A percentile compares a stretch with the other conserved stretches of the same genome.
phyloP scores from a whole-genome alignment of 1,140 invertebrate species.

The Elysia chlorotica region DNA sequence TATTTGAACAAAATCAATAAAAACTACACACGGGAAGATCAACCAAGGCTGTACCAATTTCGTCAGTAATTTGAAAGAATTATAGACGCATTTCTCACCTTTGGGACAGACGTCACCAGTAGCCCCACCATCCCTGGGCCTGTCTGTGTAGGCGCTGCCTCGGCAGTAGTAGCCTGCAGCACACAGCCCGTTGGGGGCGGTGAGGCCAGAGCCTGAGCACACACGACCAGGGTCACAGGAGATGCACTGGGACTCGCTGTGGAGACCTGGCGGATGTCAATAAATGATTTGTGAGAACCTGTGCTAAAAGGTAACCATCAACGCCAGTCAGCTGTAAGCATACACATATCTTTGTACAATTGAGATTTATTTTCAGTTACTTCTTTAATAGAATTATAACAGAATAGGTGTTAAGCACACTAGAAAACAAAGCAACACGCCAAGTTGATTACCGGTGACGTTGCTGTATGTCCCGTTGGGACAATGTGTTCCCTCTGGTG shows the following conservation, averaged over 20 bases:
- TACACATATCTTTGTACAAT: no score
- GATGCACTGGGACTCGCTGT: slow-evolving; percentile 38
- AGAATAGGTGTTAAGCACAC: no score
- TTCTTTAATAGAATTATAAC: no score
- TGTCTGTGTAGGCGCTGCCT: slow-evolving; percentile 42
- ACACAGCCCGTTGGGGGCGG: slow-evolving; percentile 50
- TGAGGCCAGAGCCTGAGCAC: slow-evolving; percentile 46
- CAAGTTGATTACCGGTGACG: slow-evolving; percentile 21
- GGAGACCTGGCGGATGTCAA: no score
- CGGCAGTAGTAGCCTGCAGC: slow-evolving; percentile 53
- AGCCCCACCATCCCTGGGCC: slow-evolving; percentile 49
- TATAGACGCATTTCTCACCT: not conserved
- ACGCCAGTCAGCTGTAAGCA: no score
- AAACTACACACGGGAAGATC: no score
- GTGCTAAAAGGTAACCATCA: no score
- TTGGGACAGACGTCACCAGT: slow-evolving; percentile 48
- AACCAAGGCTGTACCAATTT: no score
- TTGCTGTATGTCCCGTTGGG: slow-evolving; percentile 55
- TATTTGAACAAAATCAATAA: no score
- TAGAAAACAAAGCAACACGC: not conserved
- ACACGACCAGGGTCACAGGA: slow-evolving; percentile 49
- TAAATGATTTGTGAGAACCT: no score
- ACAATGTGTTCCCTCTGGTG: slow-evolving; percentile 46
- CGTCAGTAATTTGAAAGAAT: no score
- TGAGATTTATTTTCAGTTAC: no score